Base-by-base conservation (phyloP, 2,113 vertebrate species). In the Brevimyrus niger region DNA sequence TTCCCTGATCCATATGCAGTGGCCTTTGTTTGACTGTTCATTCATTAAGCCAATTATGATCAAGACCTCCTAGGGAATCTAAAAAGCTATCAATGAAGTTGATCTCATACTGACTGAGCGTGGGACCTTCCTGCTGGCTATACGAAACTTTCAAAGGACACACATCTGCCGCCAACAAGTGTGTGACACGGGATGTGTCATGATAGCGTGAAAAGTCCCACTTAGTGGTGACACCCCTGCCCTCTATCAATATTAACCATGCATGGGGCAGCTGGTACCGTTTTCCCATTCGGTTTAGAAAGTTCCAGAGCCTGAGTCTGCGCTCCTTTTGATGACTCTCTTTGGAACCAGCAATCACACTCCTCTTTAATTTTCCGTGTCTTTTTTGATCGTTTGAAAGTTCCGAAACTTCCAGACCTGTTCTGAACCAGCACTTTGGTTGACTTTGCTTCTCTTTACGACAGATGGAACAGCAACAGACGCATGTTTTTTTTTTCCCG, bases 161-260 rank as follows among this genome's bases (percentile, higher is more conserved):
- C 44, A 38, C 87, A 65, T 88, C 89, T 69, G 87, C 42, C 55
- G 15, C 42, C 31, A 85, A 85, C 44, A 88, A 31, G 27, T 23
- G 23, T 17, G 13, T 44, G 73, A 88, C 53, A 65, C 27, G 10
- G 42, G 42, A 46, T 88, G 55, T 88, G 51, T 90, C 87, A 83
- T 27, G 19, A 38, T n/a, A 23, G 44, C 1, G 13, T 46, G 44
- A 87, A 58, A 87, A 27, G 17, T 17, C 35, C 73, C 38, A n/a
- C 87, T 44, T 88, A 38, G 46, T 0, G 35, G 31, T 47, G 50
- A 88, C 86, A 80, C 15, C 15, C 86, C 9, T 46, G 89, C 23
- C 53, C 87, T 90, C 89, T 85, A 88, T 85, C 87, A 90, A 90
- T 88, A 50, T 84, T 85, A 35, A 90, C 50, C 19, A 61, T 17